Percentiles rank a stretch among this genome's conserved stretches.
These are phyloP conservation scores for Semicossyphus pulcher DNA, from an alignment of 2,113 vertebrate species.

Conservation along the genomic window DNA sequence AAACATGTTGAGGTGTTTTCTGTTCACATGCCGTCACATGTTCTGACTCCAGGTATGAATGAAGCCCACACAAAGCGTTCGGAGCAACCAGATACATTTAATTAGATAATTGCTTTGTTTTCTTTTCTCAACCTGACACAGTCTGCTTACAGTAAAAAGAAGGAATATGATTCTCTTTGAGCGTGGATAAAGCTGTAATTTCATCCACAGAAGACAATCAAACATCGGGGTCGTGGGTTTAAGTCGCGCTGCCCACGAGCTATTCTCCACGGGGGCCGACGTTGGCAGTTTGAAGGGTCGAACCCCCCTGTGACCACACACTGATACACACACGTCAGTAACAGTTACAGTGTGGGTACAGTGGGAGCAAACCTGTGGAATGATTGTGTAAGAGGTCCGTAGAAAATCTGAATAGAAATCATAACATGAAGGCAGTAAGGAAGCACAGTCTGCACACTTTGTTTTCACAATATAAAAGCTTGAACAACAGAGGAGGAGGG, in stretches of 20 bases:
- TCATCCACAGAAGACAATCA: constrained; percentile 71
- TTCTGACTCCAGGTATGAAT: constrained; percentile 25
- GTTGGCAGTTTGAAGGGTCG: constrained; percentile 46
- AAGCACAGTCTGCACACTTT: constrained; percentile 81
- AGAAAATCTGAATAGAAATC: constrained; percentile 40
- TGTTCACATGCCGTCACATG: constrained; percentile 22
- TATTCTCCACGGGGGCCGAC: constrained; percentile 4
- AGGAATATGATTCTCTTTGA: constrained; percentile 72
- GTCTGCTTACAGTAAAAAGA: constrained; percentile 30
- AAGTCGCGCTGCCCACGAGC: constrained; percentile 41
- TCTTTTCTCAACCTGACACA: constrained; percentile 38
- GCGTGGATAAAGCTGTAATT: constrained; percentile 75
- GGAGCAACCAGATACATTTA: constrained; percentile 80
- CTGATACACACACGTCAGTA: background rate
- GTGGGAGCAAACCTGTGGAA: background rate
- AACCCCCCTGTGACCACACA: constrained; percentile 22
- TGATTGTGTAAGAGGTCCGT: constrained; percentile 35
- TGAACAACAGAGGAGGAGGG: background rate
- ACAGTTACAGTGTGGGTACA: constrained; percentile 16
- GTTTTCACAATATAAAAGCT: constrained; percentile 65
- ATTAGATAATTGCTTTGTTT: constrained; percentile 69
- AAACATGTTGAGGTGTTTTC: background rate
- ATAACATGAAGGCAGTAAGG: constrained; percentile 82
- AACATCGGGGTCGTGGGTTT: constrained; percentile 43
- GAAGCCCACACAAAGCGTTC: constrained; percentile 46